Evolutionary conservation across 2,113 vertebrate genomes (phyloP).

Genomic region (Oxyruncus cristatus): DNA sequence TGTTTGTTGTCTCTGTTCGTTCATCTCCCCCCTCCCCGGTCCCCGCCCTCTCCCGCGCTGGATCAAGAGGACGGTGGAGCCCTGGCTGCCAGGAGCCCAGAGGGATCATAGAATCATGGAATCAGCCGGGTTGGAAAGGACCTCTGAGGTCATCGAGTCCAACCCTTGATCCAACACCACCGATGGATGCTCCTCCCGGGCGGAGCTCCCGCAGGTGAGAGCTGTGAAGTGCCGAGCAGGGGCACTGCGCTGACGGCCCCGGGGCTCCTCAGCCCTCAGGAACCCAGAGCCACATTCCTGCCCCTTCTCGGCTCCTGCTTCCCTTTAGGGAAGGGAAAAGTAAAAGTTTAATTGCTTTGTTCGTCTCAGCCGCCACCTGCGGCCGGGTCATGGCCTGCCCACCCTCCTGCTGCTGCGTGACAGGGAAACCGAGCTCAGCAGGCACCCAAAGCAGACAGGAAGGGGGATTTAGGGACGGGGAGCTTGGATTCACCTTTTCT

Average conservation of each 20-base stretch:
- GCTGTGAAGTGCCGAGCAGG: not conserved
- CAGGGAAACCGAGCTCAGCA: rapidly evolving
- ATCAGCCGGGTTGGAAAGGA: too few species aligned
- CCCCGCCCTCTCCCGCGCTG: not conserved
- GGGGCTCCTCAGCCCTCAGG: slow-evolving; percentile 1
- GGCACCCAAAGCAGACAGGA: not conserved
- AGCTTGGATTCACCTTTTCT: not conserved
- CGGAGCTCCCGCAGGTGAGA: slow-evolving; percentile 9
- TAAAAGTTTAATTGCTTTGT: slow-evolving; percentile 20
- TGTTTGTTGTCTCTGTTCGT: not conserved
- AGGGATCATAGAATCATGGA: too few species aligned
- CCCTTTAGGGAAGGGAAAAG: not conserved
- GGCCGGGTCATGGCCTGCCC: not conserved
- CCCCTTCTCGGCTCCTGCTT: not conserved
- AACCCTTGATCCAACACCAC: too few species aligned
- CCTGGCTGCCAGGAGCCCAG: not conserved
- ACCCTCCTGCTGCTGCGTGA: not conserved
- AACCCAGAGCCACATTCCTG: slow-evolving; percentile 31
- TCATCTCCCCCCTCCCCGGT: not conserved
- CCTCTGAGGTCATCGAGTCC: too few species aligned
- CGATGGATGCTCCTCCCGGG: not conserved
- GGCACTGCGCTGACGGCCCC: not conserved
- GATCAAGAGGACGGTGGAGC: not conserved
- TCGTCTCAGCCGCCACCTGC: not conserved
- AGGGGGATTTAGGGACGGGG: not conserved